Evolutionary conservation across 2,888 invertebrate species (phyloP), one percentile per base, ranked within the genome.

Genomic region (Zhuqinia jingwanae): DNA sequence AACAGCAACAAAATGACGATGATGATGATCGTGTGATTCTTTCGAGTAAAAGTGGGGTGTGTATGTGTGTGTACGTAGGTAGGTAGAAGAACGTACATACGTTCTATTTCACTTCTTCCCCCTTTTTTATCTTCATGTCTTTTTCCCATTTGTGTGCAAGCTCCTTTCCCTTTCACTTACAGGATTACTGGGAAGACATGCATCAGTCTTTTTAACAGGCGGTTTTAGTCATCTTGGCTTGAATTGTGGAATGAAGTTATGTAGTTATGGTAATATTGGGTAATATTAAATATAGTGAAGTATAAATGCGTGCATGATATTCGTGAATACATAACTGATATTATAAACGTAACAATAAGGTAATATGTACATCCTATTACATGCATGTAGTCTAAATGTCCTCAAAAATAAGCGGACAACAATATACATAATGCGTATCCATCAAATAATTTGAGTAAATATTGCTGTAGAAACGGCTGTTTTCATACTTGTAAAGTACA

Each of bases 61-160:
- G 17, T 58, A 11, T 11, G n/a, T n/a, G n/a, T n/a, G n/a, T n/a
- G n/a, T n/a, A n/a, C n/a, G n/a, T n/a, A n/a, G n/a, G n/a, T n/a
- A n/a, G n/a, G n/a, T n/a, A n/a, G n/a, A n/a, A n/a, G n/a, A n/a
- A n/a, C n/a, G n/a, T n/a, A n/a, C n/a, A n/a, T n/a, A n/a, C n/a
- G n/a, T n/a, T n/a, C n/a, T n/a, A 58, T 58, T 58, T 25, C 58
- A 58, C 1, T 58, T 58, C 25, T 58, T 17, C 58, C 58, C 58
- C 17, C 25, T 22, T 58, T 58, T 13, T 10, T 20, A 15, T 58
- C 58, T 10, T 13, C 58, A 58, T 58, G 58, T 58, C 58, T 58
- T 13, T 17, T n/a, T n/a, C 11, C 58, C 1, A 25, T 25, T 58
- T 25, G 11, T 25, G 3, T 17, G 25, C 58, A 58, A 58, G 25